Base-by-base conservation (phyloP, 2,113 vertebrate species). In the Rana temporaria region DNA sequence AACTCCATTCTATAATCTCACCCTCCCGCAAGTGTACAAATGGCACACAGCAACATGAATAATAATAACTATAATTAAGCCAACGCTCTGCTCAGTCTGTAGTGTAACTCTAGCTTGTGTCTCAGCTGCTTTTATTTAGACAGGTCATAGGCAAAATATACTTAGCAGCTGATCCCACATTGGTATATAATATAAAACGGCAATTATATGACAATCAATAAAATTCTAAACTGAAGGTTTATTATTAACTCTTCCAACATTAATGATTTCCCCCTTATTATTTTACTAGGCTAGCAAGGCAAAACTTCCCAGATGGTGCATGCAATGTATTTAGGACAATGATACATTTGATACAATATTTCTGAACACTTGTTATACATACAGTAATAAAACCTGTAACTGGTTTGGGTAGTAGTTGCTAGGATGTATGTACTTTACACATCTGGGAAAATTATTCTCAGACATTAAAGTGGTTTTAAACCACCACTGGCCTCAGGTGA, bases 101-200 rank as follows among this genome's bases (percentile, higher is more conserved):
- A 55, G 56, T 19, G 22, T 59, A 32, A 7, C 71, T 34, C 30
- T 4, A 6, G 53, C 32, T 30, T 53, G 30, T 57, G 6, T n/a
- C 56, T 4, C 1, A 11, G 38, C 59, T 56, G 34, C 52, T 38
- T 30, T 34, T 74, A 74, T 75, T 48, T 48, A 20, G 42, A 1
- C 32, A 42, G 19, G n/a, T 22, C 72, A n/a, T 16, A 62, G 56
- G 32, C 72, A 62, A 22, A 32, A 62, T 24, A 75, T 75, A 34
- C 34, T 75, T 75, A n/a, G 60, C 56, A 57, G 72, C 15, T 34
- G 38, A 62, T 75, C 62, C 60, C 56, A 30, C 56, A 42, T 57
- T 75, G 72, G 38, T 75, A 75, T 56, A 75, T 75, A 75, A 75
- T 75, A 62, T 56, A 56, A 75, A 75, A 42, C 38, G 62, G 72